A percentile compares a stretch with the other conserved stretches of the same genome.
Evolutionary conservation across 2,888 invertebrate species (phyloP).

Genomic region (Andrena dorsata): DNA sequence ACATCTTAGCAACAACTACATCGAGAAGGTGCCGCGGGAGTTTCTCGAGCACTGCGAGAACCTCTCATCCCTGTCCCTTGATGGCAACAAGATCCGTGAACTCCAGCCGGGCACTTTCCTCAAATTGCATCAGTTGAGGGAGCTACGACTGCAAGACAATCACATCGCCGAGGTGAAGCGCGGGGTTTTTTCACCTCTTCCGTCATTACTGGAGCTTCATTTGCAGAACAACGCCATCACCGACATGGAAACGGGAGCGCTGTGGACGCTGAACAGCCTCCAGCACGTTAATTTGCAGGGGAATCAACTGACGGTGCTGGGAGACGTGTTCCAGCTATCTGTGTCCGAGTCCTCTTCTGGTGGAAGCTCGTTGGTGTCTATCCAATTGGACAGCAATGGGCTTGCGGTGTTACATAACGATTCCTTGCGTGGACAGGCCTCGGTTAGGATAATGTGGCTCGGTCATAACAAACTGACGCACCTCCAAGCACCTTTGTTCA

Average conservation of each 20-base stretch:
- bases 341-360: constrained; percentile 74
- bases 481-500: constrained; percentile 91
- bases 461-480: constrained; percentile 92
- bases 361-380: constrained; percentile 89
- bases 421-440: constrained; percentile 92
- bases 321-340: constrained; percentile 92
- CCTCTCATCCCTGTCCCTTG: constrained; percentile 93
- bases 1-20: constrained; percentile 94
- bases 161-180: constrained; percentile 90
- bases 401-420: constrained; percentile 91
- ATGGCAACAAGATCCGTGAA: constrained; percentile 93
- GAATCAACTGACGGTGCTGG: constrained; percentile 91
- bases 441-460: constrained; percentile 95
- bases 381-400: constrained; percentile 92
- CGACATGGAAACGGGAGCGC: constrained; percentile 92
- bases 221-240: constrained; percentile 94
- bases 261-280: constrained; percentile 91
- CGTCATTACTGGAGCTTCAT: constrained; percentile 93
- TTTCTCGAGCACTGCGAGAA: constrained; percentile 91
- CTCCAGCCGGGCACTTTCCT: constrained; percentile 93
- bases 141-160: constrained; percentile 95
- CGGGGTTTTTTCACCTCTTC: constrained; percentile 93
- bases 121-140: constrained; percentile 90
- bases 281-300: constrained; percentile 95
- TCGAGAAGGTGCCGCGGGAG: constrained; percentile 91